A percentile compares a stretch with the other conserved stretches of the same genome.
These are phyloP conservation scores for Acarapis woodi DNA, from an alignment of 1,140 invertebrate genomes.

Conservation along the genomic window DNA sequence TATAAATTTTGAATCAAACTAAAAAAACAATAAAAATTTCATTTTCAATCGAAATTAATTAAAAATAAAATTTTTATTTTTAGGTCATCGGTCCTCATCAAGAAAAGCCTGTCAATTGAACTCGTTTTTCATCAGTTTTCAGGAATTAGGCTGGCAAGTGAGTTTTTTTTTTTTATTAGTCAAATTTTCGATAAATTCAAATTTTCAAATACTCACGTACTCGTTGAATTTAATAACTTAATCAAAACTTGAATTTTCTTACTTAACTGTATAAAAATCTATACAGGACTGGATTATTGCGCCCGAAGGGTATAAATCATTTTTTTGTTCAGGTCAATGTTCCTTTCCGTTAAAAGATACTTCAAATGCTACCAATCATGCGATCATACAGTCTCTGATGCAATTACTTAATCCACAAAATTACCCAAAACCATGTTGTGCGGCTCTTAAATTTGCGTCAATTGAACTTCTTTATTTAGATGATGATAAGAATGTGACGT, in stretches of 20 bases:
- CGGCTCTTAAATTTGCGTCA: conserved; percentile 55
- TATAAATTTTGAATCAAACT: background rate
- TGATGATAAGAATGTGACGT: conserved; percentile 63
- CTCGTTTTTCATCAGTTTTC: conserved; percentile 63
- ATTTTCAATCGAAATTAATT: background rate
- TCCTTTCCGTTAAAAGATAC: conserved; percentile 69
- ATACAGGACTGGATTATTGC: conserved; percentile 83
- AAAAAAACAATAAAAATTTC: background rate
- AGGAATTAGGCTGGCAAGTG: conserved; percentile 42
- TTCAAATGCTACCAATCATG: conserved; percentile 88
- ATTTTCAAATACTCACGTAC: background rate
- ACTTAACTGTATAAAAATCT: background rate
- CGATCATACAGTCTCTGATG: conserved; percentile 84
- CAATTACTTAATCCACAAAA: conserved; percentile 60
- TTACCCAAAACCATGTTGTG: conserved; percentile 72
- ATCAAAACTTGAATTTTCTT: background rate
- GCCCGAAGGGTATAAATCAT: conserved; percentile 77
- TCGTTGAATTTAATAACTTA: background rate
- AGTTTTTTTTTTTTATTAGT: background rate
- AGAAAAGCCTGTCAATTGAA: conserved; percentile 49
- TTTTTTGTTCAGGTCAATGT: conserved; percentile 79
- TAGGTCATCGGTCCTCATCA: background rate
- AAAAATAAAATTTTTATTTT: too few relatives aligned
- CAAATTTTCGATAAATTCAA: background rate
- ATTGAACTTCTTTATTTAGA: conserved; percentile 85